Base-by-base conservation (phyloP, 2,888 invertebrate genomes). In the Choristoneura rosaceana region DNA sequence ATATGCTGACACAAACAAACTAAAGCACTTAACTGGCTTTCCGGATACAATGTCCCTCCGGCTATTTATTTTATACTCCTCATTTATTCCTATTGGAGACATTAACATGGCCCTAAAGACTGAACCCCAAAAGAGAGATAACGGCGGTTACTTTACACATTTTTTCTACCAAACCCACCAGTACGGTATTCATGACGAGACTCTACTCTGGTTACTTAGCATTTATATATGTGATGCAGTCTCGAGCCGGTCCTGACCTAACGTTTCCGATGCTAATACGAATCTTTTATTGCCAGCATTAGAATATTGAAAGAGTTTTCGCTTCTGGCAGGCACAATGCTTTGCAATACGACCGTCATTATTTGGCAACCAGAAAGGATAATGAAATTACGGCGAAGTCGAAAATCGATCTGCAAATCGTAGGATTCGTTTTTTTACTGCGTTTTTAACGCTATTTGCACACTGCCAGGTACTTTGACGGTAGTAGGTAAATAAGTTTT, bases 281-380 rank as follows among this genome's bases (percentile, higher is more conserved):
- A 79, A 80, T 81, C 86, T 88, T 88, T 89, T 89, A 89, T 89
- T 89, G 83, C 85, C 79, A 77, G 81, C 86, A 88, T 89, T 89
- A 87, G 89, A 89, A 89, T 89, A 89, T 88, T 87, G 75, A 74
- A 74, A 87, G 88, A 86, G 84, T 84, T 84, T 85, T 83, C 76
- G 73, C 65, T 81, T 80, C 82, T 80, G 82, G 80, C 78, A 79
- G 79, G 80, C 81, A 79, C 78, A 81, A 82, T 81, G 80, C 81
- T 78, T 80, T 70, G 58, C 63, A 73, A 68, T 64, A 73, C 41
- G 67, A 67, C 60, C 59, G 64, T 60, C 63, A 64, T 70, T 64
- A 58, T 52, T 52, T 58, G 41, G 66, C 15, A 61, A 59, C 47
- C 58, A 33, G 38, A 41, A 58, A 67, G 47, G 55, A 55, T 62